Evolutionary conservation across 1,140 invertebrate genomes (phyloP).

Genomic region (Zaprionus africanus): DNA sequence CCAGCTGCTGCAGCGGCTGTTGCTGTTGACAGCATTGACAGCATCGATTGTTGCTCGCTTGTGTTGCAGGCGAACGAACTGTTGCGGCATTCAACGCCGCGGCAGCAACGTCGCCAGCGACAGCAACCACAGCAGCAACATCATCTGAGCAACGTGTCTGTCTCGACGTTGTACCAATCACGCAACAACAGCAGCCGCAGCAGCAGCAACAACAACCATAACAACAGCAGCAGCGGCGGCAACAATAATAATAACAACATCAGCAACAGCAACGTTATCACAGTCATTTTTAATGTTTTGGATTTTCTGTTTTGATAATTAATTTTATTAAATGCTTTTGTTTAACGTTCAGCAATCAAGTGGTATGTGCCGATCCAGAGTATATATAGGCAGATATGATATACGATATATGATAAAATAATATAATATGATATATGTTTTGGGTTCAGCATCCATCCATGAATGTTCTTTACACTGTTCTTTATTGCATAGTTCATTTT

Average conservation of each 20-base stretch:
- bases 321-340: background rate
- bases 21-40: slow-evolving; percentile 22
- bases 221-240: slow-evolving; percentile 41
- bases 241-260: slow-evolving; percentile 42
- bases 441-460: background rate
- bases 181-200: slow-evolving; percentile 32
- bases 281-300: slow-evolving; percentile 80
- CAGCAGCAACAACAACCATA: slow-evolving; percentile 24
- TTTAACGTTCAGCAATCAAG: background rate
- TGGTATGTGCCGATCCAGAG: background rate
- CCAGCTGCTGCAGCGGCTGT: slow-evolving; percentile 12
- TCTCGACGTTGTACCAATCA: slow-evolving; percentile 62
- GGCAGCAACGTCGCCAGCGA: slow-evolving; percentile 12
- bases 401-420: background rate
- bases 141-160: slow-evolving; percentile 51
- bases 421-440: too few species aligned
- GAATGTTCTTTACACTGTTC: slow-evolving; percentile 7
- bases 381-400: background rate
- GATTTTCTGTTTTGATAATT: slow-evolving; percentile 75
- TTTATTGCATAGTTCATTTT: background rate
- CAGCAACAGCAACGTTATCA: slow-evolving; percentile 73
- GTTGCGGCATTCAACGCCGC: slow-evolving; percentile 67
- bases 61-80: slow-evolving; percentile 12
- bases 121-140: slow-evolving; percentile 31
- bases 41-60: slow-evolving; percentile 19